Conservation (phyloP, 2,113 vertebrate genomes). For the Dicerorhinus sumatrensis region DNA sequence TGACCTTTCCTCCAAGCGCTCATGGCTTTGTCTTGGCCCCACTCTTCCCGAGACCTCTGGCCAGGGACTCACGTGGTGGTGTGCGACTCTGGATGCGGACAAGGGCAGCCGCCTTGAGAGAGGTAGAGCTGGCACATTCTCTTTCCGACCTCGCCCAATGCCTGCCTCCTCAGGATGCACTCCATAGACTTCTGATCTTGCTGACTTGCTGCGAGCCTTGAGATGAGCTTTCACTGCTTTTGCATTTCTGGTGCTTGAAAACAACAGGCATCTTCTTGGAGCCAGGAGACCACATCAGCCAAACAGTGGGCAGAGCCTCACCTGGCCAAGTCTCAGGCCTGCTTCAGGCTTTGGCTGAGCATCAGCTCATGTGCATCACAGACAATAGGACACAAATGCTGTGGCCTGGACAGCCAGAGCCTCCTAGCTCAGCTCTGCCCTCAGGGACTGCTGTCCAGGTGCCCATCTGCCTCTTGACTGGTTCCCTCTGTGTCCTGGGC, state of each 20-base stretch:
- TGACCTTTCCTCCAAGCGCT: no score
- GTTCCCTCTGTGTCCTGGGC: not conserved
- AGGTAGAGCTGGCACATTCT: not conserved
- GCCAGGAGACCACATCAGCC: not conserved
- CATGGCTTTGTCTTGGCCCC: not conserved
- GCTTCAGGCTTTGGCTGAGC: no score
- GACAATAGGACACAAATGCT: not conserved
- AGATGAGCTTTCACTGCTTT: no score
- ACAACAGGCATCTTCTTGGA: not conserved
- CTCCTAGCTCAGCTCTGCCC: not conserved
- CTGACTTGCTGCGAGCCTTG: no score
- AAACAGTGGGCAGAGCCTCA: not conserved
- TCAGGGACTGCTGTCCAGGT: no score
- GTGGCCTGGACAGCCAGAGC: not conserved
- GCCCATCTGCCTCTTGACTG: accelerated
- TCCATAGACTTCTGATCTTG: not conserved
- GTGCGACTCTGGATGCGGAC: not conserved
- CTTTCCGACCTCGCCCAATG: not conserved
- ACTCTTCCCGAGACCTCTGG: no score
- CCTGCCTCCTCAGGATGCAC: not conserved
- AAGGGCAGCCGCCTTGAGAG: no score
- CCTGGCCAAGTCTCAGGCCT: not conserved
- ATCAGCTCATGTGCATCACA: not conserved
- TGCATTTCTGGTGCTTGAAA: not conserved
- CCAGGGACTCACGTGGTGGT: no score